A percentile compares a stretch with the other conserved stretches of the same genome.
Conservation (phyloP, 92 coral and sea anemone species). For the Zoanthus solanderi region DNA sequence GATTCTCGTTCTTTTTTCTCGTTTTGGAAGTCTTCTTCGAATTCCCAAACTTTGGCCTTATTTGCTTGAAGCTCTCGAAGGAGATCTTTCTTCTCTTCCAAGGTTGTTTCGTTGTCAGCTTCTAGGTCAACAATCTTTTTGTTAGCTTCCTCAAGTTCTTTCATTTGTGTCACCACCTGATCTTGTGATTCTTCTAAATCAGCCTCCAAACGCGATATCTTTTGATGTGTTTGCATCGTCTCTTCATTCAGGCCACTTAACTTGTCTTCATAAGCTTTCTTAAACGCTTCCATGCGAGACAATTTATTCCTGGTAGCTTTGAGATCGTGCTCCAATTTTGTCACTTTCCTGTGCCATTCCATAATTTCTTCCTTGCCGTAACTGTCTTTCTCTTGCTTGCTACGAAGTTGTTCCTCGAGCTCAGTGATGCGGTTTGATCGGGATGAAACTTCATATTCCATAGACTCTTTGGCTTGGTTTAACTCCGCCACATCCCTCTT, state of each 20-base stretch:
- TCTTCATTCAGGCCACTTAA: conserved; percentile 62
- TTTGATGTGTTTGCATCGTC: conserved; percentile 62
- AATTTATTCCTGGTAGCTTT: conserved; percentile 85
- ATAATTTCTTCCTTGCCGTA: conserved; percentile 64
- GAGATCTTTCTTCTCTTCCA: conserved; percentile 61
- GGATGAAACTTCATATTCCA: conserved; percentile 59
- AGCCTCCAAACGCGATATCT: conserved; percentile 58
- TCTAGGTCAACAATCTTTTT: conserved; percentile 49
- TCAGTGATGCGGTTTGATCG: conserved; percentile 67
- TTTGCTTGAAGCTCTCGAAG: conserved; percentile 64
- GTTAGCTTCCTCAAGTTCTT: conserved; percentile 55
- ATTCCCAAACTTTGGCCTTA: conserved; percentile 56
- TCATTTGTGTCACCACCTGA: conserved; percentile 44
- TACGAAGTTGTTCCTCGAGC: conserved; percentile 60
- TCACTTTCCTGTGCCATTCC: conserved; percentile 78
- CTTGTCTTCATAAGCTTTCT: conserved; percentile 69
- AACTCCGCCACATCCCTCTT: conserved; percentile 69
- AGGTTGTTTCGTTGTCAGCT: conserved; percentile 46
- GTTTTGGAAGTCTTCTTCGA: conserved; percentile 64
- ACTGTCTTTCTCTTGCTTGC: conserved; percentile 58
- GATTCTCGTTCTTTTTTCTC: conserved; percentile 61
- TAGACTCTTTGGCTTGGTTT: conserved; percentile 55
- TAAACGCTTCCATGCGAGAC: conserved; percentile 71
- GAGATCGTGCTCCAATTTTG: conserved; percentile 82
- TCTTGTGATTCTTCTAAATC: conserved; percentile 61